phyloP scores from a whole-genome alignment of 2,113 vertebrate species.

The Hystrix cristata region DNA sequence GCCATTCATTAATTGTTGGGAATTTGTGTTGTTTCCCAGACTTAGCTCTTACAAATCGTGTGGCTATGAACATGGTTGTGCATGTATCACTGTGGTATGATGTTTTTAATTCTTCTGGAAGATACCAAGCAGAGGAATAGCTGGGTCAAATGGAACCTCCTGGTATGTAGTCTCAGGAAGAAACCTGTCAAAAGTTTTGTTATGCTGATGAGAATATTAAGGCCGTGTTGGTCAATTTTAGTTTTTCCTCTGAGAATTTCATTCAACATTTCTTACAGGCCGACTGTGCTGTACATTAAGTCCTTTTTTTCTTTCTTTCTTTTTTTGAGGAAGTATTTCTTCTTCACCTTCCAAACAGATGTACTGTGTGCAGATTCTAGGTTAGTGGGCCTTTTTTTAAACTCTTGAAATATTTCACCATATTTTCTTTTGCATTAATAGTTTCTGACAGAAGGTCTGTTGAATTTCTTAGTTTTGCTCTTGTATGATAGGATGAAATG shows the following conservation, averaged over 20 bases:
- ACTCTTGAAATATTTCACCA: not conserved
- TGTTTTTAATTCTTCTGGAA: too few relatives aligned
- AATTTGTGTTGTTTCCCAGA: too few relatives aligned
- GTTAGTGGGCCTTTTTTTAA: not conserved
- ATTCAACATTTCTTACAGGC: not conserved
- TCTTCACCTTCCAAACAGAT: not conserved
- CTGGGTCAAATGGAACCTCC: too few relatives aligned
- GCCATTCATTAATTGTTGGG: too few relatives aligned
- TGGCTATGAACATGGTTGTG: too few relatives aligned
- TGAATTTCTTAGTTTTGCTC: not conserved
- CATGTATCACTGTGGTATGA: too few relatives aligned
- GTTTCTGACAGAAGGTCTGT: not conserved
- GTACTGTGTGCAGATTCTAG: not conserved
- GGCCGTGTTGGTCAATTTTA: not conserved
- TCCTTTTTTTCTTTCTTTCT: not conserved
- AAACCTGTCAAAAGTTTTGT: not conserved
- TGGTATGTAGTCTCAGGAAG: not conserved
- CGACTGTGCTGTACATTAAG: not conserved
- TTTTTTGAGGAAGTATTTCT: not conserved
- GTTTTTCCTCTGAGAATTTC: not conserved
- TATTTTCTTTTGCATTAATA: not conserved
- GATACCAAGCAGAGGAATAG: too few relatives aligned
- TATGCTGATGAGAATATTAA: not conserved
- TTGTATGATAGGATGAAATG: not conserved
- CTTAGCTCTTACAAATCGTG: too few relatives aligned